These are phyloP conservation scores for Clarias gariepinus DNA, from an alignment of 2,113 vertebrate species.

Conservation along the genomic window DNA sequence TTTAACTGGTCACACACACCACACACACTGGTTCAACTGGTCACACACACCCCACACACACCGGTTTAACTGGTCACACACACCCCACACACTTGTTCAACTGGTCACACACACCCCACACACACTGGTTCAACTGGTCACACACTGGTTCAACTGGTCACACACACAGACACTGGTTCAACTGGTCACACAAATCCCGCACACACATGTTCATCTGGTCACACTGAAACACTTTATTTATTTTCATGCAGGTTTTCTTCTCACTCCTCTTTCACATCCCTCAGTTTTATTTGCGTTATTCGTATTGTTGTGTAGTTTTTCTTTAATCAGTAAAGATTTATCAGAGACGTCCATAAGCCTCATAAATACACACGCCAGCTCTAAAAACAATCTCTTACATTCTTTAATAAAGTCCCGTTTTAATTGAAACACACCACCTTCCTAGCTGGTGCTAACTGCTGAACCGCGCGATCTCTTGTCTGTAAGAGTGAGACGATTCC, in stretches of 20 bases:
- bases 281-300: background rate
- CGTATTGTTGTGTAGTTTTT: background rate
- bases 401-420: conserved; percentile 15
- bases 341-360: background rate
- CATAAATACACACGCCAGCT: background rate
- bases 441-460: conserved; percentile 28
- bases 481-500: conserved; percentile 21
- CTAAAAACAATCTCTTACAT: background rate
- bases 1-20: no score
- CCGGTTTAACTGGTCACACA: no score
- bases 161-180: background rate
- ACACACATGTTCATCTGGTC: no score
- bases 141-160: no score
- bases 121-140: no score
- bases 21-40: background rate
- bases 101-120: background rate
- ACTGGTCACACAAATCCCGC: background rate
- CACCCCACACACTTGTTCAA: background rate
- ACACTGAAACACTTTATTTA: background rate
- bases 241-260: background rate
- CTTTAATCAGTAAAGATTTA: background rate
- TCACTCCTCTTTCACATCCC: background rate
- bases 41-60: background rate
- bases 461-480: conserved; percentile 12
- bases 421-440: conserved; percentile 28